Evolutionary conservation across 2,113 vertebrate species (phyloP), one percentile per base, ranked within the genome.

Genomic region (Elachura formosa): DNA sequence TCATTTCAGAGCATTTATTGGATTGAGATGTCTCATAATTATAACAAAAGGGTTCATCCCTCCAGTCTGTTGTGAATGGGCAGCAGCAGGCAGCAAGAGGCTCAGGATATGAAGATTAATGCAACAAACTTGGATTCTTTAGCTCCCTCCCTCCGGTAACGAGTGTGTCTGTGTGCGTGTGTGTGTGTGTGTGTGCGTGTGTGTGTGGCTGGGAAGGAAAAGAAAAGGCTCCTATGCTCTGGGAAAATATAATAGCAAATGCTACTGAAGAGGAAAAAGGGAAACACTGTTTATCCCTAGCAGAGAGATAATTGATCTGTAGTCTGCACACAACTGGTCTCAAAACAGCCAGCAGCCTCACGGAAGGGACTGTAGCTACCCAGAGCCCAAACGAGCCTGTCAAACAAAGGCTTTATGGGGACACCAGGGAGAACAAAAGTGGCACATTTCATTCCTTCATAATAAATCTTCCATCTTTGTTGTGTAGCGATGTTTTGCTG

Each of bases 401-500:
- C 95, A 96, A 83, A 94, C 91, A 91, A 90, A 96, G 88, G 88
- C 95, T 94, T 96, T 97, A 92, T 71, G 71, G 85, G 93, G 93
- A 96, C 89, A 96, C 94, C 61, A 72, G 95, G 93, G 96, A 97
- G 95, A 97, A 78, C 74, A 83, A 85, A 96, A 96, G 93, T 82
- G 95, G 93, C 93, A 91, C 92, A 59, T 95, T 94, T 88, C 72
- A 72, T 96, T 94, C 96, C 91, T 94, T 94, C 85, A 8, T 69
- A 95, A 97, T 97, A 97, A 96, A 96, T 97, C 93, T 97, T 81
- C 89, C 71, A 78, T 95, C 93, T 96, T 91, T 89, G 97, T 86
- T 95, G 94, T 87, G 93, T 45, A 9, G 81, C 94, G 94, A 87
- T 93, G 91, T 66, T 94, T 87, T 56, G 79, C 83, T 96, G 89